Evolutionary conservation across 2,888 invertebrate species (phyloP).

Genomic region (Salticus scenicus): DNA sequence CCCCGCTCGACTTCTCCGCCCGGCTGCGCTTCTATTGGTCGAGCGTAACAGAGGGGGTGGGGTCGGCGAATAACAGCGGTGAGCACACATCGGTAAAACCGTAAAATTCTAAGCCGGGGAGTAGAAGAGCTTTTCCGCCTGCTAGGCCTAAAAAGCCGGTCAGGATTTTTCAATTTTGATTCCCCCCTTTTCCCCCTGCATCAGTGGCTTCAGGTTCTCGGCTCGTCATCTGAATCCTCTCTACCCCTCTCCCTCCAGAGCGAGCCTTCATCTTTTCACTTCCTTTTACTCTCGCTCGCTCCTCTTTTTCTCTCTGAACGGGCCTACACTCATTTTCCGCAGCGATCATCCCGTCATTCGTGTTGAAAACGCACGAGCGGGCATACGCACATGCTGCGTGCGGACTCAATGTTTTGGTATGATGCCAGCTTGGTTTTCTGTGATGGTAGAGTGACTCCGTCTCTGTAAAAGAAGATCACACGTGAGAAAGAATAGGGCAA

Average conservation of each 20-base stretch:
- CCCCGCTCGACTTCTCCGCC: conserved; percentile 64
- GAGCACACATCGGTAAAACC: conserved; percentile 24
- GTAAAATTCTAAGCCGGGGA: conserved; percentile 54
- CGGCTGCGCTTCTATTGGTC: conserved; percentile 59
- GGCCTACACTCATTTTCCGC: not conserved
- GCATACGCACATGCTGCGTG: conserved; percentile 55
- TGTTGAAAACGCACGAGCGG: conserved; percentile 56
- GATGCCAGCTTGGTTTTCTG: conserved; percentile 45
- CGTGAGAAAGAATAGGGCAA: conserved; percentile 14
- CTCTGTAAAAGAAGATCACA: conserved; percentile 18
- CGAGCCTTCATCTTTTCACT: not conserved
- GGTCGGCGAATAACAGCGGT: conserved; percentile 42
- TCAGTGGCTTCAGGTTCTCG: not conserved
- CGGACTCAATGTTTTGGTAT: conserved; percentile 44
- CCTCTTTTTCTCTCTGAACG: conserved; percentile 2
- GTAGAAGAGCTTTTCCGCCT: conserved; percentile 42
- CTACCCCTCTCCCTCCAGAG: not conserved
- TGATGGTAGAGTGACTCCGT: conserved; percentile 15
- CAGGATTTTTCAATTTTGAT: conserved; percentile 65
- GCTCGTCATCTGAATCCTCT: not conserved
- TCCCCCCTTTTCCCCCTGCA: not conserved
- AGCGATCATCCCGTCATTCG: conserved; percentile 39
- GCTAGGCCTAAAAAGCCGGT: conserved; percentile 51
- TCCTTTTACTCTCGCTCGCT: conserved; percentile 18
- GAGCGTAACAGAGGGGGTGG: conserved; percentile 42